A percentile compares a stretch with the other conserved stretches of the same genome.
Evolutionary conservation across 2,113 vertebrate genomes (phyloP).

Genomic region (Lipophrys pholis): DNA sequence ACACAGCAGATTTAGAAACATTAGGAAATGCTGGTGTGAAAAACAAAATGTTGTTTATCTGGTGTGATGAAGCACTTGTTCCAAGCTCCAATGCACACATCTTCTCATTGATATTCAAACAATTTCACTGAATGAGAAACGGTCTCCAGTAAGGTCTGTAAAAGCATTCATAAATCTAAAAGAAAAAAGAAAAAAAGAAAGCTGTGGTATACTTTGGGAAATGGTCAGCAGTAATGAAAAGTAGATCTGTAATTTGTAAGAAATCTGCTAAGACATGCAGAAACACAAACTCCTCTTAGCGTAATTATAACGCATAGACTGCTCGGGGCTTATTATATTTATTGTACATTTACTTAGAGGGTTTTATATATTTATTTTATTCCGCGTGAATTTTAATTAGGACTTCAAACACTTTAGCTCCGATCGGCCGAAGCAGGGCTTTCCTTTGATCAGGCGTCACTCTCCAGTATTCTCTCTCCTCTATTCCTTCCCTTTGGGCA

Average conservation of each 20-base stretch:
- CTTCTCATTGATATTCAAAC: conserved; percentile 18
- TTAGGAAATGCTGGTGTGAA: no score
- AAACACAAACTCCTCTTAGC: conserved; percentile 63
- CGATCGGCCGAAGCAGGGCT: conserved; percentile 62
- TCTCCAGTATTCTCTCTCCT: conserved; percentile 47
- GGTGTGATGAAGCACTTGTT: background rate
- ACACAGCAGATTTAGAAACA: no score
- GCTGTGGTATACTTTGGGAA: conserved; percentile 23
- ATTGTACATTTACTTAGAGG: conserved; percentile 74
- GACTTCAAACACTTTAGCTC: conserved; percentile 79
- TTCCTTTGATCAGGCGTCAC: conserved; percentile 81
- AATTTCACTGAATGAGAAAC: background rate
- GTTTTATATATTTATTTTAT: conserved; percentile 76
- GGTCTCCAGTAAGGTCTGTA: background rate
- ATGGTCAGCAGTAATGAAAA: conserved; percentile 57
- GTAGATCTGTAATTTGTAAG: conserved; percentile 57
- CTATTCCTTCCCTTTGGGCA: conserved; percentile 70
- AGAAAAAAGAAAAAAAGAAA: background rate
- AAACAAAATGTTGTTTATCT: background rate
- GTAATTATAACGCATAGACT: conserved; percentile 58
- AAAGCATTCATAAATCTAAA: conserved; percentile 28
- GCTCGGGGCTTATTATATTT: conserved; percentile 65
- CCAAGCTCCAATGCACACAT: background rate
- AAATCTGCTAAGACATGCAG: conserved; percentile 68
- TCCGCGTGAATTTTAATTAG: conserved; percentile 80